phyloP scores from a whole-genome alignment of 2,113 vertebrate genomes.

The Gymnogyps californianus region DNA sequence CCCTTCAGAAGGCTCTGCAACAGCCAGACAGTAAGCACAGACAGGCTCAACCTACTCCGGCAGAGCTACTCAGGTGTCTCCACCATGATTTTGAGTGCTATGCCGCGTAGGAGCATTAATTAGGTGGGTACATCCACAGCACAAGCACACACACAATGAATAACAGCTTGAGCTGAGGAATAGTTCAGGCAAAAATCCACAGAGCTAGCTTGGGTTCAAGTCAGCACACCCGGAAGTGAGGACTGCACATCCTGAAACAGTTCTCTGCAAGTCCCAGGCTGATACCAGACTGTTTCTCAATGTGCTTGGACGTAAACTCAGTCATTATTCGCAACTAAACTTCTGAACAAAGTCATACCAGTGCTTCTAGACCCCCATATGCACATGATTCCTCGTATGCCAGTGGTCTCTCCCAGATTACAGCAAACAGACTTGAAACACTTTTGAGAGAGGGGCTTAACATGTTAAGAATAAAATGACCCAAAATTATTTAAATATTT shows the following conservation, averaged over 20 bases:
- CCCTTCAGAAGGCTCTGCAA: background rate
- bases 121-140: too few relatives aligned
- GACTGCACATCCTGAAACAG: background rate
- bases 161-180: background rate
- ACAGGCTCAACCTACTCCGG: background rate
- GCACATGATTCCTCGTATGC: background rate
- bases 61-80: background rate
- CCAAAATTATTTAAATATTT: background rate
- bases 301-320: background rate
- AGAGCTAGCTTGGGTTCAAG: background rate
- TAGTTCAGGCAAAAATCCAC: background rate
- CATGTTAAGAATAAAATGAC: background rate
- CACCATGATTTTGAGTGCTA: background rate
- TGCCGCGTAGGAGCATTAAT: background rate
- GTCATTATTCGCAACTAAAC: background rate
- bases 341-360: background rate
- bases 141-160: background rate
- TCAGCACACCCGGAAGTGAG: background rate
- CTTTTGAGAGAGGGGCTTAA: background rate
- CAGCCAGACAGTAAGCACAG: background rate
- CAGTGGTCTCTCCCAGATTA: background rate
- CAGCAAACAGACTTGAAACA: background rate
- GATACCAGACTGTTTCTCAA: background rate
- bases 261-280: background rate
- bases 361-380: background rate